phyloP scores from a whole-genome alignment of 37 sponge, comb jelly and placozoan genomes.

The Geodia barretti region DNA sequence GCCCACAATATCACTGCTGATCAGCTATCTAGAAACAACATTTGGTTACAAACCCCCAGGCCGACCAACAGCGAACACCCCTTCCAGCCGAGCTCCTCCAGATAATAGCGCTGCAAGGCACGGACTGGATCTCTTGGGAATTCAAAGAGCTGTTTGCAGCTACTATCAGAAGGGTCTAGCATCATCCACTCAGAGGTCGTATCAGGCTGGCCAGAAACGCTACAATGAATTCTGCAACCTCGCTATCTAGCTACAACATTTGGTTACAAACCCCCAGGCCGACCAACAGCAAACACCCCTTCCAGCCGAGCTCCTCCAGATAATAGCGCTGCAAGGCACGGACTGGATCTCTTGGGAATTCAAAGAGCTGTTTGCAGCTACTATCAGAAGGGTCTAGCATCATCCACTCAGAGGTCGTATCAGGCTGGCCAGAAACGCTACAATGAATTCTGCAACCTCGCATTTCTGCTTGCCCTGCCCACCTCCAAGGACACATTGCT shows the following conservation, averaged over 20 bases:
- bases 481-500: no score
- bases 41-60: background rate
- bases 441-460: constrained; percentile 39
- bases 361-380: constrained; percentile 15
- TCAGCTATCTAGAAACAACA: background rate
- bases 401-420: constrained; percentile 35
- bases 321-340: background rate
- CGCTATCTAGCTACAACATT: no score
- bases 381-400: constrained; percentile 25
- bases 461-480: no score
- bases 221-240: constrained; percentile 52
- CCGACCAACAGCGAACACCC: background rate
- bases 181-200: constrained; percentile 28
- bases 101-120: background rate
- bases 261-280: background rate
- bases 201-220: constrained; percentile 19
- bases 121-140: constrained; percentile 30
- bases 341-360: constrained; percentile 45
- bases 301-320: background rate
- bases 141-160: constrained; percentile 14
- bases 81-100: background rate
- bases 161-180: constrained; percentile 16
- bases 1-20: background rate
- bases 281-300: background rate
- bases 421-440: constrained; percentile 18